Conservation (phyloP, 2,113 vertebrate genomes). For the Potamarius usumacintae region DNA sequence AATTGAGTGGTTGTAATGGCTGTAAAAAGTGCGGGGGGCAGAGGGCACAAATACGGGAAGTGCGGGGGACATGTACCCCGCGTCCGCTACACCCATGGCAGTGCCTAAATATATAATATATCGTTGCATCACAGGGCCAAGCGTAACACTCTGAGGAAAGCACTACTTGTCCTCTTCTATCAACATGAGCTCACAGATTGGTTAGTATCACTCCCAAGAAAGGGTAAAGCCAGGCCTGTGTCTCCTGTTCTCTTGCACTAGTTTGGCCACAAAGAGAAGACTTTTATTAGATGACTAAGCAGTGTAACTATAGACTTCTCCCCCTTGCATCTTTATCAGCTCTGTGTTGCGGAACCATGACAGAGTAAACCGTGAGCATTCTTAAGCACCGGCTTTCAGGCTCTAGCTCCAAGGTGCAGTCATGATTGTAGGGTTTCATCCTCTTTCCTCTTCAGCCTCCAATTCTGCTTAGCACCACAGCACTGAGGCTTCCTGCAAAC, state of each 20-base stretch:
- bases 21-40: no score
- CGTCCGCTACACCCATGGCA: no score
- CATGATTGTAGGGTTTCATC: slow-evolving; percentile 13
- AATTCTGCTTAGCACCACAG: slow-evolving; percentile 1
- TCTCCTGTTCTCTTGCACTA: background rate
- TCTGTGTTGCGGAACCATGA: no score
- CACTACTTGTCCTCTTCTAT: background rate
- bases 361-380: background rate
- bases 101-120: no score
- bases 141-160: background rate
- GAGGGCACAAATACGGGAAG: no score
- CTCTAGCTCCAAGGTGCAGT: background rate
- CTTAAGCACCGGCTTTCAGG: background rate
- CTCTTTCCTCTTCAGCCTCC: slow-evolving; percentile 9
- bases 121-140: background rate
- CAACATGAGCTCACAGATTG: background rate
- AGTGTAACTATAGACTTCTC: background rate
- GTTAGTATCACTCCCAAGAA: background rate
- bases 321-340: background rate
- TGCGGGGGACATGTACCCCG: no score
- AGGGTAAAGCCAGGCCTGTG: background rate
- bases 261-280: background rate
- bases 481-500: background rate
- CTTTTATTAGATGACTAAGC: background rate
- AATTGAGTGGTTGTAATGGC: no score